Base-by-base conservation (phyloP, 1,140 invertebrate genomes). In the Pteromalus puparum region DNA sequence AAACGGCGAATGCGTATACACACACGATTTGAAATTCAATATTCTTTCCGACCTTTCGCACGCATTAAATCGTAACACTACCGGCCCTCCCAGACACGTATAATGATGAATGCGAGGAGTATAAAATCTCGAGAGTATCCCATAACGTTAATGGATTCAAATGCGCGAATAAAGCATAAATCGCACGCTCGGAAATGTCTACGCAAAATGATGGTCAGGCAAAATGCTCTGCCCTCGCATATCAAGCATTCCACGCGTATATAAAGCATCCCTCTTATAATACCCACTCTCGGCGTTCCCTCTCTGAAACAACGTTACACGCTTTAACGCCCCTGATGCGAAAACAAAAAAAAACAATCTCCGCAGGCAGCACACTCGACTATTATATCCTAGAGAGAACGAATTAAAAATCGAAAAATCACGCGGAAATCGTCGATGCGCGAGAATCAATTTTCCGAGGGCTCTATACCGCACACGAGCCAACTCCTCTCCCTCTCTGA, bases 361-460 rank as follows among this genome's bases (percentile, higher is more conserved):
- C 53, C 53, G 21, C 53, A 5, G 21, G 3, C 6, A 21, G 4
- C 21, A 6, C 18, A 9, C 21, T 0, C 53, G 21, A 1, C 18
- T 61, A n/a, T 61, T 21, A n/a, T 42, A 42, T n/a, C 21, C 15
- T 61, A 61, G 53, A 42, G 18, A 53, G 15, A 61, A 21, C 53
- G 53, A 70, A n/a, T 67, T 28, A 28, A 70, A 70, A 70, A 13
- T 24, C 67, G 24, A 30, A 70, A 70, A 70, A 70, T 70, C 67
- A 28, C 26, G 2, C 24, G 9, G 10, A 5, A 48, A 48, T 18
- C 12, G 4, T 5, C 18, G 53, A 21, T 0, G 53, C 53, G 53
- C 1, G 5, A 7, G 28, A 70, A 70, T 70, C 67, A 70, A 70
- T 70, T 30, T 70, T 70, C 67, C 67, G 18, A 61, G 18, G 53